Conservation (phyloP, 2,888 invertebrate genomes). For the Phalera bucephala region DNA sequence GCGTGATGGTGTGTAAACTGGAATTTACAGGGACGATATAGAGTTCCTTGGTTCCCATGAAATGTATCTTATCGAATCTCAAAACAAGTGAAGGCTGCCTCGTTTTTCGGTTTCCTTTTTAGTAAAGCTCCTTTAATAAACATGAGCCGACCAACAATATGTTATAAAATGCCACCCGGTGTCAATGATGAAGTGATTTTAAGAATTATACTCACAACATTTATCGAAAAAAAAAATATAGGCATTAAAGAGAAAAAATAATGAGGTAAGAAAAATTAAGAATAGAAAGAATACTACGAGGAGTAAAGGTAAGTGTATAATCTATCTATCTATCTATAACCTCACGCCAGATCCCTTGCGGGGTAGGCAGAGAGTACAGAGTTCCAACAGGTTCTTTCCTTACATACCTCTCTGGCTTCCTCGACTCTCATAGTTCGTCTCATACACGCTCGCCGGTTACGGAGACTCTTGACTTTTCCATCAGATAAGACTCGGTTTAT, state of each 20-base stretch:
- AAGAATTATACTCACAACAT: slow-evolving; percentile 31
- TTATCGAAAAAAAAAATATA: slow-evolving; percentile 32
- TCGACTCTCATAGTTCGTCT: no score
- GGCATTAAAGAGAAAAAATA: neutral
- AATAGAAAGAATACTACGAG: no score
- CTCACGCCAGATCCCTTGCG: no score
- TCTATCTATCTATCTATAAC: no score
- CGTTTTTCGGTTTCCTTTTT: slow-evolving; percentile 27
- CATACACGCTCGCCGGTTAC: no score
- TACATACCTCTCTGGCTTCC: no score
- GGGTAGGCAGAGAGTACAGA: no score
- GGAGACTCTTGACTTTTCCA: no score
- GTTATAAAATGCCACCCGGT: slow-evolving; percentile 38
- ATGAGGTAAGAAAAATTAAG: neutral
- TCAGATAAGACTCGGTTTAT: no score
- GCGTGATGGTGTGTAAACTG: slow-evolving; percentile 7
- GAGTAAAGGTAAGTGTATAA: no score
- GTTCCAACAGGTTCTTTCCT: no score
- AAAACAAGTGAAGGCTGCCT: slow-evolving; percentile 32
- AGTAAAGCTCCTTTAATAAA: slow-evolving; percentile 40
- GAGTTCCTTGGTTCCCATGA: slow-evolving; percentile 16
- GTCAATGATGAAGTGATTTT: slow-evolving; percentile 54
- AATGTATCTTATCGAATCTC: slow-evolving; percentile 22
- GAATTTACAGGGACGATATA: slow-evolving; percentile 8
- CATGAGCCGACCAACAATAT: slow-evolving; percentile 36